Percentiles rank a stretch among this genome's conserved stretches.
Conservation (phyloP, 2,797 vertebrate species). For the Dallia pectoralis region DNA sequence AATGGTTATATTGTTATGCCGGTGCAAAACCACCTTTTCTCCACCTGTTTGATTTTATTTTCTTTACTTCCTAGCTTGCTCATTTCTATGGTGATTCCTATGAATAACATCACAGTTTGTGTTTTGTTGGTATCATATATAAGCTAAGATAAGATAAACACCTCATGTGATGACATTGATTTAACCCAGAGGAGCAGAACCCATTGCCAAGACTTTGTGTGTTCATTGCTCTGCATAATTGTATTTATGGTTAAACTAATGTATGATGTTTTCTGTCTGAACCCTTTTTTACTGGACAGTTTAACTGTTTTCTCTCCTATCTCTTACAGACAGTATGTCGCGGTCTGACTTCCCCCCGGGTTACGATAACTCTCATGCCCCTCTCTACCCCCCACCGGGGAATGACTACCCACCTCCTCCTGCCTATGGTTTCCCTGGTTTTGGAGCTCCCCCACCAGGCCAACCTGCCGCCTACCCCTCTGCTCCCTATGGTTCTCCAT, state of each 20-base stretch:
- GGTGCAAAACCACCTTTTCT: too few relatives aligned
- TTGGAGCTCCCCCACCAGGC: neutral
- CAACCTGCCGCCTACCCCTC: neutral
- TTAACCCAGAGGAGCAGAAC: too few relatives aligned
- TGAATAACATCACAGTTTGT: too few relatives aligned
- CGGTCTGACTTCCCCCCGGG: slow-evolving; percentile 3
- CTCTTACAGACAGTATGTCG: neutral
- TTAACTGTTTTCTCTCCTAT: neutral
- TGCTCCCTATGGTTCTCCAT: neutral
- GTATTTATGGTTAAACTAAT: neutral
- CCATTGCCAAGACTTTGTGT: too few relatives aligned
- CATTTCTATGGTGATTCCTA: too few relatives aligned
- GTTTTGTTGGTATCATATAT: too few relatives aligned
- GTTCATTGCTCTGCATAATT: neutral
- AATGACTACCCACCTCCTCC: slow-evolving; percentile 3
- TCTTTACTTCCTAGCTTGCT: too few relatives aligned
- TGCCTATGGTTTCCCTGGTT: slow-evolving; percentile 3
- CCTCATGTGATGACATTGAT: too few relatives aligned
- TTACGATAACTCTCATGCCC: slow-evolving; percentile 1
- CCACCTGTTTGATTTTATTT: too few relatives aligned
- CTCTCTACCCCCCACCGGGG: neutral
- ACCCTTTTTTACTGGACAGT: neutral
- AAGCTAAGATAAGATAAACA: too few relatives aligned
- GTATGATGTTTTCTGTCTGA: neutral
- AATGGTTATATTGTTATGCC: too few relatives aligned